These are phyloP conservation scores for Premnoplex brunnescens DNA, from an alignment of 2,797 vertebrate genomes.

Conservation along the genomic window DNA sequence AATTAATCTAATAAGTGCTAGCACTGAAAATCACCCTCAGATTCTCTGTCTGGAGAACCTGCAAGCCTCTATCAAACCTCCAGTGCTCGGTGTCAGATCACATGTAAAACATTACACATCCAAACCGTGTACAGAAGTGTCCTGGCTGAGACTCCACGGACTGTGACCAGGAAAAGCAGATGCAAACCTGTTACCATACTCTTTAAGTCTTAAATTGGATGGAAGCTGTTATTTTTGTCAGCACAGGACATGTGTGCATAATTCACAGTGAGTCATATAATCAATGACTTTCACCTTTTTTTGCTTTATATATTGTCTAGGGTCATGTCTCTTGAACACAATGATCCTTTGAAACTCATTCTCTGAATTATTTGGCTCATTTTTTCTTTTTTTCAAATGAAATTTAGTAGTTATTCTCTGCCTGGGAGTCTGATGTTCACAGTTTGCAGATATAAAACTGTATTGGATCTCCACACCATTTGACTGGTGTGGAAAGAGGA, in stretches of 20 bases:
- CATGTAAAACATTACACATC: accelerated
- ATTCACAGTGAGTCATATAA: not conserved
- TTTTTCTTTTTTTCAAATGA: not conserved
- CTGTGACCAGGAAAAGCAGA: not conserved
- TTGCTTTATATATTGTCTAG: not conserved
- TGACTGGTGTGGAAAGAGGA: not conserved
- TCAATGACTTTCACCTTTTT: not conserved
- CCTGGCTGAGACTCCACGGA: not conserved
- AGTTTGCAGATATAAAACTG: not conserved
- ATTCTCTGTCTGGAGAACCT: not conserved
- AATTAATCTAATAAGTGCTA: not conserved
- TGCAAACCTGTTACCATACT: not conserved
- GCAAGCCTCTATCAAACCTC: not conserved
- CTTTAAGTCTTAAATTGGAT: not conserved
- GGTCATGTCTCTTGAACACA: not conserved
- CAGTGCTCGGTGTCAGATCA: not conserved
- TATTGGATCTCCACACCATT: too few species aligned
- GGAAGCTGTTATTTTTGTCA: not conserved
- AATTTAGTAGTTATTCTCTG: not conserved
- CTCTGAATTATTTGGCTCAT: not conserved
- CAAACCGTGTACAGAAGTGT: not conserved
- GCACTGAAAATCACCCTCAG: not conserved
- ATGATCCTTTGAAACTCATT: not conserved
- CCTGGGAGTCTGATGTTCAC: not conserved
- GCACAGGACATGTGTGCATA: not conserved